phyloP scores from a whole-genome alignment of 2,113 vertebrate species.

The Enhydra lutris region DNA sequence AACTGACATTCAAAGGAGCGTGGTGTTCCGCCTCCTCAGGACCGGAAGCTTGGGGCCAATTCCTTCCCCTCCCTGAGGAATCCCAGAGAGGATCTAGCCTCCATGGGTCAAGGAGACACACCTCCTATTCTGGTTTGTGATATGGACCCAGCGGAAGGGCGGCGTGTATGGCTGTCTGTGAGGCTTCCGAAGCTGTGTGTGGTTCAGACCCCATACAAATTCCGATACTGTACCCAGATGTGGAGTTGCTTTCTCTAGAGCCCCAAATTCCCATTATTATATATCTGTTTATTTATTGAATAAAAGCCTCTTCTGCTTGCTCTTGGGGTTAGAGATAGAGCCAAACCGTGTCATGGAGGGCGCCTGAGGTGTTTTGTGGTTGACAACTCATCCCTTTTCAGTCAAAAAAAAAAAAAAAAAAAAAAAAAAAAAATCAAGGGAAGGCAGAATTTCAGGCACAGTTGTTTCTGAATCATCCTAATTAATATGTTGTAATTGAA shows the following conservation, averaged over 20 bases:
- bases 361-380: not conserved
- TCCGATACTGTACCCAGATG: not conserved
- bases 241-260: not conserved
- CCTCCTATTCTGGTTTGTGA: not conserved
- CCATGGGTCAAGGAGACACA: not conserved
- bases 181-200: not conserved
- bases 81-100: not conserved
- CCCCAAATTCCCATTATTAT: not conserved
- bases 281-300: not conserved
- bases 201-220: not conserved
- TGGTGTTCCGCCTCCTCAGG: not conserved
- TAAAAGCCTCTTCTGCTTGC: not conserved
- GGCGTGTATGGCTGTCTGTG: not conserved
- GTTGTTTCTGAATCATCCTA: not conserved
- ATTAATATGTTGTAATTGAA: not conserved
- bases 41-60: not conserved
- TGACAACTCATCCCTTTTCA: not conserved
- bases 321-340: not conserved
- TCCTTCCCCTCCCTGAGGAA: not conserved
- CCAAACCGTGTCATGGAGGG: not conserved
- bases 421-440: not conserved
- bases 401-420: not conserved
- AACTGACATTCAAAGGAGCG: slow-evolving; percentile 2
- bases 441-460: not conserved
- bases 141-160: not conserved